Conservation (phyloP, 2,888 invertebrate genomes). For the Apotomis capreana region DNA sequence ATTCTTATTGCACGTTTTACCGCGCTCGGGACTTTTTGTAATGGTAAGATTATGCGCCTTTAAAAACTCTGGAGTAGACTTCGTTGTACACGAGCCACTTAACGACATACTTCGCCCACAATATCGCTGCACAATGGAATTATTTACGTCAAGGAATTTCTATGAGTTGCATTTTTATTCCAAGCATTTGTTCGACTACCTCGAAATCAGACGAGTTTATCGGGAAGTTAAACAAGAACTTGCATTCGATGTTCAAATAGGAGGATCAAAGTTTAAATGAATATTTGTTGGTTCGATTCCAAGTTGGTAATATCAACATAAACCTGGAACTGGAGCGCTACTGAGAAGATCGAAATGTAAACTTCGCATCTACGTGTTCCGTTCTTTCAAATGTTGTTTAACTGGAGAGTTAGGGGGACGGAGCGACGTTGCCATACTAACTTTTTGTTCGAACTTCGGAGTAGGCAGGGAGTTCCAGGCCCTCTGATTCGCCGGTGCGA, state of each 20-base stretch:
- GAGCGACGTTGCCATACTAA: too few species aligned
- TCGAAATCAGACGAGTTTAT: constrained; percentile 48
- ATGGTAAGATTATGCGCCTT: constrained; percentile 61
- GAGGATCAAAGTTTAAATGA: constrained; percentile 54
- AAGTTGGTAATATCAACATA: constrained; percentile 44
- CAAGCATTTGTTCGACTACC: constrained; percentile 17
- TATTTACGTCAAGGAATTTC: constrained; percentile 34
- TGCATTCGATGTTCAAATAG: constrained; percentile 45
- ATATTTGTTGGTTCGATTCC: constrained; percentile 55
- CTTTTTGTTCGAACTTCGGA: too few species aligned
- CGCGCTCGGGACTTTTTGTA: constrained; percentile 68
- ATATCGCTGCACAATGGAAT: constrained; percentile 34
- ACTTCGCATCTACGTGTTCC: too few species aligned
- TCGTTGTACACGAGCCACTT: constrained; percentile 45
- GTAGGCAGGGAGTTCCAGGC: too few species aligned
- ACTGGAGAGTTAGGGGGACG: too few species aligned
- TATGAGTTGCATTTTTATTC: constrained; percentile 32
- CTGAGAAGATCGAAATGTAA: too few species aligned
- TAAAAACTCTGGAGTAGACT: constrained; percentile 64
- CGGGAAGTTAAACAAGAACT: constrained; percentile 60
- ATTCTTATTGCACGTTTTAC: constrained; percentile 73
- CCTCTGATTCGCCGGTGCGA: constrained; percentile 49
- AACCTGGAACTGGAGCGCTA: constrained; percentile 19
- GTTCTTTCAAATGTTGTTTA: too few species aligned
- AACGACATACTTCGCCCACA: constrained; percentile 39